phyloP scores from a whole-genome alignment of 2,113 vertebrate genomes.

The Sander lucioperca region DNA sequence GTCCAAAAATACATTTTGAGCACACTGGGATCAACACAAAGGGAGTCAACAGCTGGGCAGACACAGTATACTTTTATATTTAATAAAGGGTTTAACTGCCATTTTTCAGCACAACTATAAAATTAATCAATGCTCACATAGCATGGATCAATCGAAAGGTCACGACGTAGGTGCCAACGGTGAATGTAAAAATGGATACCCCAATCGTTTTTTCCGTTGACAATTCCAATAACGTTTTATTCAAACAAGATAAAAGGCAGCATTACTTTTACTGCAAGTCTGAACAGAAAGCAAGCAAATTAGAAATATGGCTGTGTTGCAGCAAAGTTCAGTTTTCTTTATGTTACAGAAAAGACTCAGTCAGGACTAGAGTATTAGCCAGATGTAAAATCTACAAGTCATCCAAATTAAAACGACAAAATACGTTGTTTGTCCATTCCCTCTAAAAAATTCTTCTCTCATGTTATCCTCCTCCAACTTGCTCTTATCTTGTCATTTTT shows the following conservation, averaged over 20 bases:
- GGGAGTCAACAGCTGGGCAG: too few species aligned
- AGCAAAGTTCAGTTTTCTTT: neutral
- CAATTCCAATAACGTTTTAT: neutral
- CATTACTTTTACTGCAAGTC: neutral
- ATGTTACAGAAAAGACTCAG: neutral
- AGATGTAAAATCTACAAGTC: neutral
- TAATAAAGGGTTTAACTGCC: neutral
- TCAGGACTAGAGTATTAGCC: neutral
- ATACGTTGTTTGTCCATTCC: neutral
- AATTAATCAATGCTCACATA: neutral
- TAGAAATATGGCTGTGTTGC: neutral
- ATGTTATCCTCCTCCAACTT: constrained; percentile 41
- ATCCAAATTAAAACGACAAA: neutral
- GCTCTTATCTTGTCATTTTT: constrained; percentile 56
- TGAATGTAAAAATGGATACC: neutral
- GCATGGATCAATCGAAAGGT: neutral
- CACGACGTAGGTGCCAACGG: neutral
- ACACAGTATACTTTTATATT: neutral
- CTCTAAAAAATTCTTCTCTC: constrained; percentile 1
- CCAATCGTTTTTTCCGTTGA: neutral
- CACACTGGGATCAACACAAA: neutral
- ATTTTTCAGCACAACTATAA: neutral
- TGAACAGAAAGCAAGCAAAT: neutral
- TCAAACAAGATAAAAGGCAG: neutral
- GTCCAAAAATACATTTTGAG: neutral